These are phyloP conservation scores for Ips nitidus DNA, from an alignment of 1,140 invertebrate genomes.

Conservation along the genomic window DNA sequence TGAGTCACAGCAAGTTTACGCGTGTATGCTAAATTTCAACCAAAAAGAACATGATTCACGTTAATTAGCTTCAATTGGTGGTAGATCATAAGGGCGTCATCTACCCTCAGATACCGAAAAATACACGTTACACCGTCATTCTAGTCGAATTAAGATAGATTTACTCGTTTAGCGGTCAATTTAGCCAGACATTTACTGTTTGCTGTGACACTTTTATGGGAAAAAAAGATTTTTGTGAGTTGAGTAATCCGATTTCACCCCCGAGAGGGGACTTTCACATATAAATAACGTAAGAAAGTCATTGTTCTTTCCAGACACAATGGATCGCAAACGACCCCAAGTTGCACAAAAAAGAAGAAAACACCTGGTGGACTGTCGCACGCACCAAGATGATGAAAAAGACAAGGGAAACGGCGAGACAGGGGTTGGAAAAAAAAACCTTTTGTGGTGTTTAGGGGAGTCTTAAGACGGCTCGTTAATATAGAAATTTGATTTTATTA, in stretches of 20 bases:
- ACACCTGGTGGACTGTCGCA: slow-evolving; percentile 13
- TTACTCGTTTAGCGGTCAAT: slow-evolving; percentile 12
- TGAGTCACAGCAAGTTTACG: not conserved
- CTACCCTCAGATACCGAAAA: not conserved
- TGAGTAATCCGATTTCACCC: not conserved
- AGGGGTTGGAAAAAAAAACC: slow-evolving; percentile 12
- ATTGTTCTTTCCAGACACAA: slow-evolving; percentile 20
- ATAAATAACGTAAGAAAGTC: not conserved
- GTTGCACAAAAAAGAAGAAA: slow-evolving; percentile 24
- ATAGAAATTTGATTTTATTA: too few species aligned
- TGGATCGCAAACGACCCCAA: slow-evolving; percentile 9
- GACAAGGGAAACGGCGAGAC: slow-evolving; percentile 13
- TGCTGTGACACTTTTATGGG: slow-evolving; percentile 16
- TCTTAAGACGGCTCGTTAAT: not conserved
- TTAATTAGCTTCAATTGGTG: not conserved
- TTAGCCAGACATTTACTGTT: slow-evolving; percentile 8
- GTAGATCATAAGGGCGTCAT: slow-evolving; percentile 1
- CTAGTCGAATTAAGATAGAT: slow-evolving; percentile 14
- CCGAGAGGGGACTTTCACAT: slow-evolving; percentile 2
- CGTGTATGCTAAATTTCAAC: too few species aligned
- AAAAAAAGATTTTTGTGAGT: slow-evolving; percentile 8
- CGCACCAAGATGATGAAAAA: slow-evolving; percentile 14
- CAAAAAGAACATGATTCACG: not conserved
- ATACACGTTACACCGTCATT: not conserved
- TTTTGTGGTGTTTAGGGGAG: not conserved